phyloP scores from a whole-genome alignment of 2,113 vertebrate genomes.

The Meriones unguiculatus region DNA sequence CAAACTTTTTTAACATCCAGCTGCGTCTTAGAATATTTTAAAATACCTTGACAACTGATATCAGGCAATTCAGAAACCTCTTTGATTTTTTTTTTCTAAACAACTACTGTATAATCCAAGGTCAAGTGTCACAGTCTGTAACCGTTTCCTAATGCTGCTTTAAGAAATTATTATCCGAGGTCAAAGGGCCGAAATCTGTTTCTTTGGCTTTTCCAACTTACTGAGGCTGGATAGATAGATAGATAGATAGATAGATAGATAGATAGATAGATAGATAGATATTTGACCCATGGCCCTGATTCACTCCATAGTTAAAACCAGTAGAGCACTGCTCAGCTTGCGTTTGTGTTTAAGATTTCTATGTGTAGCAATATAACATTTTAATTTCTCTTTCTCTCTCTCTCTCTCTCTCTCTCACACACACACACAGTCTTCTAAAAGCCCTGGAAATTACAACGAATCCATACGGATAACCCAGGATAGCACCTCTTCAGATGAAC shows the following conservation, averaged over 20 bases:
- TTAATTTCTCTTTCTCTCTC: not conserved
- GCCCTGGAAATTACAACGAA: not conserved
- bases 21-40: constrained; percentile 13
- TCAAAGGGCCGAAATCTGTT: constrained; percentile 4
- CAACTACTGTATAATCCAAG: not conserved
- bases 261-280: no score
- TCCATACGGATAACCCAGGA: constrained; percentile 10
- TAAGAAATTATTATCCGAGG: constrained; percentile 24
- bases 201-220: constrained; percentile 29
- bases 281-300: not conserved
- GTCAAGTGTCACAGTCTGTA: not conserved
- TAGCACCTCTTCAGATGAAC: constrained; percentile 1
- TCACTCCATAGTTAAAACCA: constrained; percentile 43
- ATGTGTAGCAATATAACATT: not conserved
- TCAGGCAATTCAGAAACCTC: constrained; percentile 22
- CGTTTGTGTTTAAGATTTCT: not conserved
- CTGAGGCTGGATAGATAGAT: not conserved
- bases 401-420: not conserved
- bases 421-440: not conserved
- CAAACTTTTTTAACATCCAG: constrained; percentile 13
- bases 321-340: not conserved
- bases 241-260: no score
- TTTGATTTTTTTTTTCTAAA: constrained; percentile 28
- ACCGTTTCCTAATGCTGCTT: not conserved
- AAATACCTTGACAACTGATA: not conserved